Percentiles rank a stretch among this genome's conserved stretches.
Evolutionary conservation across 2,113 vertebrate species (phyloP).

Genomic region (Oncorhynchus masou): DNA sequence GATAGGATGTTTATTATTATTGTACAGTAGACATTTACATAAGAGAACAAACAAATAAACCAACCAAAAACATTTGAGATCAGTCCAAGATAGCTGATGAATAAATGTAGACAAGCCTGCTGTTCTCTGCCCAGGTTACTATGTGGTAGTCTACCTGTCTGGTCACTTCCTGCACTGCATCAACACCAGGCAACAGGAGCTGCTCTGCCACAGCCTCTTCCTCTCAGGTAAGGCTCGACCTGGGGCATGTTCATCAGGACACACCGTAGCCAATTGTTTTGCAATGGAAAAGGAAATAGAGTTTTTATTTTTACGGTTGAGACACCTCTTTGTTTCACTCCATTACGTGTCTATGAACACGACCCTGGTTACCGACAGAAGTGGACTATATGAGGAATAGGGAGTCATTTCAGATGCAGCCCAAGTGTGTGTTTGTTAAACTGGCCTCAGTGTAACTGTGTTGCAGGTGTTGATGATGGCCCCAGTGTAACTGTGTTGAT

Average conservation of each 20-base stretch:
- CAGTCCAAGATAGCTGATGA: too few species aligned
- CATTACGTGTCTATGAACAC: too few species aligned
- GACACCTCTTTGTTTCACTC: too few species aligned
- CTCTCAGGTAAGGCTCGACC: slow-evolving; percentile 41
- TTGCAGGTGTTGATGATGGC: too few species aligned
- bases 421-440: too few species aligned
- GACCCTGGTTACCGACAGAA: not conserved
- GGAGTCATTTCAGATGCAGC: not conserved
- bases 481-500: too few species aligned
- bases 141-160: slow-evolving; percentile 85
- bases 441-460: too few species aligned
- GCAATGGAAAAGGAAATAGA: too few species aligned
- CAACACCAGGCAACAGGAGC: slow-evolving; percentile 87
- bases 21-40: not conserved
- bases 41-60: not conserved
- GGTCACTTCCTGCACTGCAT: slow-evolving; percentile 88
- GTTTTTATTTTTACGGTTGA: too few species aligned
- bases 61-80: not conserved
- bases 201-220: slow-evolving; percentile 89
- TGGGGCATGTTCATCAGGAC: too few species aligned
- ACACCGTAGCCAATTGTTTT: too few species aligned
- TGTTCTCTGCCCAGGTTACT: slow-evolving; percentile 75
- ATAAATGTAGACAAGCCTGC: not conserved
- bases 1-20: too few species aligned
- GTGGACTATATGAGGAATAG: not conserved